These are phyloP conservation scores for Adineta ricciae DNA, from an alignment of 2,888 invertebrate species.

Conservation along the genomic window DNA sequence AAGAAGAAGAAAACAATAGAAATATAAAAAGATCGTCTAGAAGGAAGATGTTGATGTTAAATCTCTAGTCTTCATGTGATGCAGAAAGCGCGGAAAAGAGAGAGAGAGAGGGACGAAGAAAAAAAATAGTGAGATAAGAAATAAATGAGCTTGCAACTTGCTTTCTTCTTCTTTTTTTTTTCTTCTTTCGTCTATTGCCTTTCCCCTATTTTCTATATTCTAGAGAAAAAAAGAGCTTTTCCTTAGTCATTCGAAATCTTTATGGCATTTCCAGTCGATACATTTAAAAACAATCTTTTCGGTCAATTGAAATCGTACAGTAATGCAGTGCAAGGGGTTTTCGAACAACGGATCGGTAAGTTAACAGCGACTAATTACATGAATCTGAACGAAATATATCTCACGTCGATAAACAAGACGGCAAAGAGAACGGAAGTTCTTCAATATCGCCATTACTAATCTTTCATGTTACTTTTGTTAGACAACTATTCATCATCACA, in stretches of 20 bases:
- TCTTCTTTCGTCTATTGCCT: neutral
- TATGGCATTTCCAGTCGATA: neutral
- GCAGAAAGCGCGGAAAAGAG: neutral
- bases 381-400: too few species aligned
- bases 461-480: too few species aligned
- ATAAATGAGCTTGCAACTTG: neutral
- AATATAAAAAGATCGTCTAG: neutral
- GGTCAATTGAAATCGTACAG: neutral
- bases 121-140: neutral
- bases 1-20: neutral
- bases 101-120: neutral
- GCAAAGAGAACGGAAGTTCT: too few species aligned
- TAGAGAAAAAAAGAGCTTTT: neutral
- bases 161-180: neutral
- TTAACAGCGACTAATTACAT: too few species aligned
- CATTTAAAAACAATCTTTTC: neutral
- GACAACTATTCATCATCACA: too few species aligned
- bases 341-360: conserved; percentile 19
- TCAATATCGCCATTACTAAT: too few species aligned
- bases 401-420: too few species aligned
- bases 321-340: neutral
- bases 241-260: neutral
- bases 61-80: neutral
- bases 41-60: neutral
- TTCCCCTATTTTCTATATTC: neutral